A percentile compares a stretch with the other conserved stretches of the same genome.
Evolutionary conservation across 2,113 vertebrate species (phyloP).

Genomic region (Dipodomys ordii): DNA sequence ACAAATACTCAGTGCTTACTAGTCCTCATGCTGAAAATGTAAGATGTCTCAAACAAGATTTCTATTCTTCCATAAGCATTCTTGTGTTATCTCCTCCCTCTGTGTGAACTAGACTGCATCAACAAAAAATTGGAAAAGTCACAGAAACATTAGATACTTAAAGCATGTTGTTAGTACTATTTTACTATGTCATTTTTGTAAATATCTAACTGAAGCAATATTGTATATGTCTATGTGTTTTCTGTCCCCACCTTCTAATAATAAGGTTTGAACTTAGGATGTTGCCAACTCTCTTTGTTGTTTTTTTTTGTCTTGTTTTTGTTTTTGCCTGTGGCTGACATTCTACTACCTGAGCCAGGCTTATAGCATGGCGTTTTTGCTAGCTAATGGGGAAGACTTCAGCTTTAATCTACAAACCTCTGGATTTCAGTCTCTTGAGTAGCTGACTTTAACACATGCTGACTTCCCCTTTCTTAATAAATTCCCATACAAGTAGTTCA

Average conservation of each 20-base stretch:
- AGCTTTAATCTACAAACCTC: too few relatives aligned
- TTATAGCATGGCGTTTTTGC: too few relatives aligned
- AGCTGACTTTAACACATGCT: too few relatives aligned
- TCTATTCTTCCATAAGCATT: background rate
- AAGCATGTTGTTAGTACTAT: background rate
- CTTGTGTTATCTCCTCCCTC: background rate
- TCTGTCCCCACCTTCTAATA: background rate
- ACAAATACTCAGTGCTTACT: background rate
- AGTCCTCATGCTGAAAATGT: background rate
- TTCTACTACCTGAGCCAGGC: too few relatives aligned
- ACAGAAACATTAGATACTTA: background rate
- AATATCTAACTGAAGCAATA: constrained; percentile 28
- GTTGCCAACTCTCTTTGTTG: too few relatives aligned
- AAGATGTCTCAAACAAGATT: constrained; percentile 4
- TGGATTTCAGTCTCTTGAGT: too few relatives aligned
- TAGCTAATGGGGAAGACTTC: too few relatives aligned
- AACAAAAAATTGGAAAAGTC: background rate
- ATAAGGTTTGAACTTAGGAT: too few relatives aligned
- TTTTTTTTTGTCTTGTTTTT: too few relatives aligned
- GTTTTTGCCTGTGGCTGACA: too few relatives aligned
- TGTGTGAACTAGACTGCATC: background rate
- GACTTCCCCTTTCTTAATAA: background rate
- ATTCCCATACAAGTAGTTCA: background rate
- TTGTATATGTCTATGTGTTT: background rate
- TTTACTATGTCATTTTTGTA: background rate